Conservation (phyloP, 2,888 invertebrate species). For the Drosophila demipolita region DNA sequence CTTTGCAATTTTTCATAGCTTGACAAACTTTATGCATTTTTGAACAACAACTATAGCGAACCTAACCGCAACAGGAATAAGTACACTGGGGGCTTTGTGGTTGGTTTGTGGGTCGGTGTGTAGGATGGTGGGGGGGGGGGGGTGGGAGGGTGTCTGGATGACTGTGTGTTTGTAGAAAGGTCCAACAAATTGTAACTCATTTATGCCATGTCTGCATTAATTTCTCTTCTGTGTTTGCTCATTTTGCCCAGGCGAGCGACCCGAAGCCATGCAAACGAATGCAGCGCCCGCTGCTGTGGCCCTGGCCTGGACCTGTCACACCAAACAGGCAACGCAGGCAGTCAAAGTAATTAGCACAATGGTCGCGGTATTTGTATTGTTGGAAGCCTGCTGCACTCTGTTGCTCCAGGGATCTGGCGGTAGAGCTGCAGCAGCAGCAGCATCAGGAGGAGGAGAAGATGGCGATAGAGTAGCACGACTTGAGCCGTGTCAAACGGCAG, state of each 20-base stretch:
- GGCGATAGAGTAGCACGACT: conserved; percentile 10
- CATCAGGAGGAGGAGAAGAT: conserved; percentile 14
- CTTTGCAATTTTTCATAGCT: conserved; percentile 43
- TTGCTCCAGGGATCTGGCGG: conserved; percentile 51
- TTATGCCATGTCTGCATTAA: conserved; percentile 66
- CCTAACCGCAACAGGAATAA: conserved; percentile 51
- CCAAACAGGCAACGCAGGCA: conserved; percentile 75
- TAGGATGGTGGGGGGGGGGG: neutral
- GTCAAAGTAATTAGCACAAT: conserved; percentile 82
- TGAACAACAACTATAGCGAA: conserved; percentile 49
- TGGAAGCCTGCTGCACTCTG: conserved; percentile 73
- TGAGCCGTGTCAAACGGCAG: conserved; percentile 47
- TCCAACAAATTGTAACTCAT: conserved; percentile 75
- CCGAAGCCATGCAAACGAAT: conserved; percentile 92
- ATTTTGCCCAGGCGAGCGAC: conserved; percentile 89
- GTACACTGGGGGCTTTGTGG: conserved; percentile 28
- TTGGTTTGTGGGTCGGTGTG: conserved; percentile 1
- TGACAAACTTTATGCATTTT: conserved; percentile 54
- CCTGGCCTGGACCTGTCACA: conserved; percentile 77
- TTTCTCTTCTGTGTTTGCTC: conserved; percentile 53
- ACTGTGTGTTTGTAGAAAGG: conserved; percentile 13
- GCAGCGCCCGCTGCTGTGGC: conserved; percentile 85
- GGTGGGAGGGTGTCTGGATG: no score
- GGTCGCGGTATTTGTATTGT: conserved; percentile 78
- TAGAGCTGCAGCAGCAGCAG: conserved; percentile 11